Evolutionary conservation across 2,888 invertebrate genomes (phyloP), one percentile per base, ranked within the genome.

Genomic region (Terebella lapidaria): DNA sequence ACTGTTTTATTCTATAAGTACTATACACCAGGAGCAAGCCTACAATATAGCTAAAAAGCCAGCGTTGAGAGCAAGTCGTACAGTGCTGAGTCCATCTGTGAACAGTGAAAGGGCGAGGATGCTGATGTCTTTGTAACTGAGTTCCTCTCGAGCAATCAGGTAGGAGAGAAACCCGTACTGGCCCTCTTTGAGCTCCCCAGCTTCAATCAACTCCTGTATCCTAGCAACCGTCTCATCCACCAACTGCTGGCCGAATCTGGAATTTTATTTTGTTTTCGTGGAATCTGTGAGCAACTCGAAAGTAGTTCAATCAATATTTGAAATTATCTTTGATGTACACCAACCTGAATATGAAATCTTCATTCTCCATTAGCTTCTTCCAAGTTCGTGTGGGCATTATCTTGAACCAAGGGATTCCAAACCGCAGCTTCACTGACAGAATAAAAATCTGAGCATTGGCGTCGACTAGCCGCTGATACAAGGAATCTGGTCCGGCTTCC

Each of bases 401-500:
- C 67, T 81, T 83, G 82, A 84, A 84, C 53, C 84, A 66, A 3
- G 85, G 84, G 2, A 83, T 62, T 1, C 80, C 79, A 30, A 84
- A 82, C 46, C 84, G 53, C 15, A 85, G 82, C 35, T 78, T 73
- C 57, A 83, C 82, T 20, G 85, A 72, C 1, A 83, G 80, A 28
- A 81, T 79, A 79, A 85, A 82, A 61, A 84, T 83, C 61, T 81
- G 76, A 28, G 75, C 73, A 68, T 84, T 85, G 10, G 84, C 90
- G 72, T 92, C 86, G 22, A 94, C 91, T 65, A 94, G 89, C 71
- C 88, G 88, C 76, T 92, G 90, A 0, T 91, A 90, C 0, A 91
- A 91, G 2, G 68, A 64, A 71, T 89, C 85, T 18, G 85, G 83
- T 0, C 86, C 83, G 53, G 88, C 87, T 29, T 92, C 65, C 80